These are phyloP conservation scores for Gymnopithys bicolor DNA, from an alignment of 2,797 vertebrate species.

Conservation along the genomic window DNA sequence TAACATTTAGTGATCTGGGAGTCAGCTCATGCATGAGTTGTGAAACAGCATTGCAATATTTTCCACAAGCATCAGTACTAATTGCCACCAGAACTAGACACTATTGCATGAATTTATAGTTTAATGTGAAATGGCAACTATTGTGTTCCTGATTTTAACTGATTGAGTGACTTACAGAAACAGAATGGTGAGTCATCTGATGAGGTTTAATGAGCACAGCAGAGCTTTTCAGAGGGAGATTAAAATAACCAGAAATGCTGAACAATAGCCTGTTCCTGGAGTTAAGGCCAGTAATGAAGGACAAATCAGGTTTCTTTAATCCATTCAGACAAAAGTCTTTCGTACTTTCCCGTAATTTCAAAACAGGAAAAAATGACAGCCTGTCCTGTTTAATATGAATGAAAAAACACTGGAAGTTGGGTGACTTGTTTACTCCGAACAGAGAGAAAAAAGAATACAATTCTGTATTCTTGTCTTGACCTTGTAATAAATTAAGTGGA, in stretches of 20 bases:
- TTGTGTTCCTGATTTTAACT: background rate
- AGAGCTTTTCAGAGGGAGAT: constrained; percentile 21
- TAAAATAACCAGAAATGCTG: constrained; percentile 18
- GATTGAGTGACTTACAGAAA: background rate
- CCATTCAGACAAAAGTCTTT: background rate
- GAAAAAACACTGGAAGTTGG: background rate
- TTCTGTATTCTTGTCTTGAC: background rate
- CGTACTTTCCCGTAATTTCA: constrained; percentile 2
- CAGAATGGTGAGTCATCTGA: constrained; percentile 24
- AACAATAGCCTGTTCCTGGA: constrained; percentile 40
- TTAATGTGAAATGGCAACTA: constrained; percentile 1
- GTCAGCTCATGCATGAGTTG: background rate
- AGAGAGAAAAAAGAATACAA: background rate
- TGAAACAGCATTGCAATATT: background rate
- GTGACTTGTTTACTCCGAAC: background rate
- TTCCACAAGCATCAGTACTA: background rate
- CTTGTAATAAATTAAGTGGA: background rate
- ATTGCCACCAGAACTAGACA: background rate
- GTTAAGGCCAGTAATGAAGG: constrained; percentile 31
- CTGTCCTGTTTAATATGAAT: background rate
- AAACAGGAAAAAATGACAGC: background rate
- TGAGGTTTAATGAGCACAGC: constrained; percentile 19
- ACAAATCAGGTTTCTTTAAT: constrained; percentile 46
- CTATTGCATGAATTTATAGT: background rate
- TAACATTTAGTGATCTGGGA: background rate